A percentile compares a stretch with the other conserved stretches of the same genome.
Conservation (phyloP, 2,797 vertebrate species). For the Echiichthys vipera region DNA sequence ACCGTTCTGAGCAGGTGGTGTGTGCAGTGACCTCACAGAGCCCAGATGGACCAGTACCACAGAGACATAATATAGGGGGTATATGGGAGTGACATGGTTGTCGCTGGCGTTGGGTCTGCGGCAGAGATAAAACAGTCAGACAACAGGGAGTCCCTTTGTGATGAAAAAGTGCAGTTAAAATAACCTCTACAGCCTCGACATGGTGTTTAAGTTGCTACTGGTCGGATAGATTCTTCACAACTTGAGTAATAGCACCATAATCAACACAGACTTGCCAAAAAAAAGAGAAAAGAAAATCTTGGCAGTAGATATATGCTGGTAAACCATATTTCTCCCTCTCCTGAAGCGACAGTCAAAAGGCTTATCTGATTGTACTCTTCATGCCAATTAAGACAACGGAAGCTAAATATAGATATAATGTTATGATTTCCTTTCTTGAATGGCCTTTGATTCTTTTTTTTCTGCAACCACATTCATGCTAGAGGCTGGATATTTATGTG, state of each 20-base stretch:
- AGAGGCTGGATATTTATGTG: slow-evolving; percentile 55
- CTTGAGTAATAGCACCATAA: slow-evolving; percentile 16
- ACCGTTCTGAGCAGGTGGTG: slow-evolving; percentile 79
- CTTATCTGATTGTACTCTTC: slow-evolving; percentile 84
- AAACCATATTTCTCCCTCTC: slow-evolving; percentile 66
- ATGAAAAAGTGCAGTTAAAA: slow-evolving; percentile 10
- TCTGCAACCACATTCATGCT: slow-evolving; percentile 45
- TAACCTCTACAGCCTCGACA: neutral
- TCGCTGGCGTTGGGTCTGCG: slow-evolving; percentile 36
- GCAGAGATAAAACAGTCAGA: slow-evolving; percentile 34
- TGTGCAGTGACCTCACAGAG: slow-evolving; percentile 82
- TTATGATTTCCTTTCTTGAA: slow-evolving; percentile 75
- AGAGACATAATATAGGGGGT: slow-evolving; percentile 57
- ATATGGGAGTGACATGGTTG: slow-evolving; percentile 54
- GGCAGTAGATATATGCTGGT: slow-evolving; percentile 45
- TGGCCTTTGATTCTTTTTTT: slow-evolving; percentile 72
- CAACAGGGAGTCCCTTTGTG: slow-evolving; percentile 16
- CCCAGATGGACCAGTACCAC: slow-evolving; percentile 77
- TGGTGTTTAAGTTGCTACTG: slow-evolving; percentile 14
- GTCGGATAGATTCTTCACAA: slow-evolving; percentile 18
- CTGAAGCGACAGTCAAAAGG: slow-evolving; percentile 66
- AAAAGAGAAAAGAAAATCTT: slow-evolving; percentile 22
- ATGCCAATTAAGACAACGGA: slow-evolving; percentile 81
- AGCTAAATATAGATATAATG: slow-evolving; percentile 78
- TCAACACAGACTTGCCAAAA: slow-evolving; percentile 25